These are phyloP conservation scores for Sternotherus odoratus DNA, from an alignment of 2,797 vertebrate species.

Conservation along the genomic window DNA sequence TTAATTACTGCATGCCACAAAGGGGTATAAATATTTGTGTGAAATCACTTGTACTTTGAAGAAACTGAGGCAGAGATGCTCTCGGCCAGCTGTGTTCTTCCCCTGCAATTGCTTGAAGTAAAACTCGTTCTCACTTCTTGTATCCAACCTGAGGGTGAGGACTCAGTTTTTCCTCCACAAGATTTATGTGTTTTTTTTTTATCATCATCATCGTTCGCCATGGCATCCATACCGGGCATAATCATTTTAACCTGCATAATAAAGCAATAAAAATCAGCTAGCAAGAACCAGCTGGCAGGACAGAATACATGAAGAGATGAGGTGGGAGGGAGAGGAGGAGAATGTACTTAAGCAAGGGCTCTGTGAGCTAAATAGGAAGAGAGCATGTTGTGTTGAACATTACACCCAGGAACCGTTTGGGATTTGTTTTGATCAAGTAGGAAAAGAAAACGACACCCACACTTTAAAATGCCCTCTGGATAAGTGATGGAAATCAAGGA, in stretches of 20 bases:
- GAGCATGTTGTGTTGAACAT: not conserved
- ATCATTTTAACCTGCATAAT: not conserved
- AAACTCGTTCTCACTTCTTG: no score
- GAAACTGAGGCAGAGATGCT: no score
- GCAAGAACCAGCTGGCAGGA: not conserved
- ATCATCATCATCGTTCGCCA: fast-evolving
- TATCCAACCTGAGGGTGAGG: no score
- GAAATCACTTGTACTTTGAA: no score
- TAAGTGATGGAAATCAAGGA: not conserved
- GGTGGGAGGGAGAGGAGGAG: not conserved
- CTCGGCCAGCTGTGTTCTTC: no score
- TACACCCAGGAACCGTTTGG: not conserved
- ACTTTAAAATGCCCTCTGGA: not conserved
- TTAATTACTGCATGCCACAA: no score
- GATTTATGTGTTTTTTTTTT: not conserved
- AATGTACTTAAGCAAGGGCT: not conserved
- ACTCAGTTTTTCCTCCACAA: no score
- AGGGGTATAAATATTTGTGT: no score
- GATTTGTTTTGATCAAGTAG: not conserved
- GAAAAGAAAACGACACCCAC: not conserved
- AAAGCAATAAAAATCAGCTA: not conserved
- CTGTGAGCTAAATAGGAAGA: not conserved
- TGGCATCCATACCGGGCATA: not conserved
- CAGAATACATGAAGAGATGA: not conserved
- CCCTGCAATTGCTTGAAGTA: no score